phyloP scores from a whole-genome alignment of 2,113 vertebrate species.

The Aramus guarauna region DNA sequence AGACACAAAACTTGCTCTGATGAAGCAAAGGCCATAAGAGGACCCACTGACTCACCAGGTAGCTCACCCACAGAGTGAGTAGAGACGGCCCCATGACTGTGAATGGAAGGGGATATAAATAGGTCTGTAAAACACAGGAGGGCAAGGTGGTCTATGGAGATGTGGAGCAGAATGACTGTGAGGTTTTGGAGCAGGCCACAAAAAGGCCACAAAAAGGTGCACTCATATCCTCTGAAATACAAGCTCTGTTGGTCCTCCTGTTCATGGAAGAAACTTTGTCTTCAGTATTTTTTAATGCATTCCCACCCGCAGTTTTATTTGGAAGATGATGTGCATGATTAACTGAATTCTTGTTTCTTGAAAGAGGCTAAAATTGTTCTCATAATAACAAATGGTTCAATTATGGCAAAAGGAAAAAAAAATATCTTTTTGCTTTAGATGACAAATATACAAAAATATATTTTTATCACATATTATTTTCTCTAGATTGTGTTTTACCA shows the following conservation, averaged over 20 bases:
- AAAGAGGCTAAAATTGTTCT: not conserved
- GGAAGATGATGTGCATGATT: not conserved
- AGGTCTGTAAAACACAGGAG: not conserved
- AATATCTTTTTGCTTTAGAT: not conserved
- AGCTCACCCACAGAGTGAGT: not conserved
- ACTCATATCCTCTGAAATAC: not conserved
- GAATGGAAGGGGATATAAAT: not conserved
- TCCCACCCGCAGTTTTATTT: not conserved
- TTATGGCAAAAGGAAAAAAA: not conserved
- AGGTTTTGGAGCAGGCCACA: fast-evolving
- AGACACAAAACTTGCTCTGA: fast-evolving
- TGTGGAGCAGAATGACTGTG: not conserved
- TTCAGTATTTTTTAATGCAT: not conserved
- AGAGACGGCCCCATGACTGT: fast-evolving
- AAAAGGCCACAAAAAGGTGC: fast-evolving
- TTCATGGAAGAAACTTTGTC: not conserved
- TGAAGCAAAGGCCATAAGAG: not conserved
- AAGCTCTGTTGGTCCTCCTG: not conserved
- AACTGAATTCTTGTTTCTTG: not conserved
- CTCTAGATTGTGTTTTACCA: not conserved
- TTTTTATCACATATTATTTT: not conserved
- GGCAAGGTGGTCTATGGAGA: not conserved
- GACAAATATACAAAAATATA: not conserved
- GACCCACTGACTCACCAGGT: fast-evolving
- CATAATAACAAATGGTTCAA: not conserved